Evolutionary conservation across 1,140 invertebrate genomes (phyloP).

Genomic region (Dolichoris vasculosae): DNA sequence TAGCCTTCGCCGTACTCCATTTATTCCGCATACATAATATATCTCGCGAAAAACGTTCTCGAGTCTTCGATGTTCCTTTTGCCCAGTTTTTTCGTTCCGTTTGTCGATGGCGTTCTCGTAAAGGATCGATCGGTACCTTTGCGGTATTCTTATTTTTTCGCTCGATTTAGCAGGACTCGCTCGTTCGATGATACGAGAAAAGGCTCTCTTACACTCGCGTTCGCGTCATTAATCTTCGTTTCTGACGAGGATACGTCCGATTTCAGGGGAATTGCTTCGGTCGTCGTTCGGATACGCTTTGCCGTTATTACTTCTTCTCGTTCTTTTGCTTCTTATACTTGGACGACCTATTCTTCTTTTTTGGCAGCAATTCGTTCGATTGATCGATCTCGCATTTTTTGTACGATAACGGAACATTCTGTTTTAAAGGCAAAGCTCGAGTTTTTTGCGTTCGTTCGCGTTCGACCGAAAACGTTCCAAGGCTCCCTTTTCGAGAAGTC

Average conservation of each 20-base stretch:
- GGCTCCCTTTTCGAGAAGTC: neutral
- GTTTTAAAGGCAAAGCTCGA: neutral
- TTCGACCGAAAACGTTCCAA: neutral
- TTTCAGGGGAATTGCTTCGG: slow-evolving; percentile 25
- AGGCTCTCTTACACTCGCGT: slow-evolving; percentile 47
- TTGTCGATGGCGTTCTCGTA: neutral
- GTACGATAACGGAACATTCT: slow-evolving; percentile 36
- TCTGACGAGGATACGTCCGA: slow-evolving; percentile 45
- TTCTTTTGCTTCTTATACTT: neutral
- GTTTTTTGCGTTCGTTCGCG: slow-evolving; percentile 7
- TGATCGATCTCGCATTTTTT: slow-evolving; percentile 35
- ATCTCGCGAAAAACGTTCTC: slow-evolving; percentile 56
- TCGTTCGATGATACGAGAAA: slow-evolving; percentile 49
- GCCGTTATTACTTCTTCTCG: slow-evolving; percentile 8
- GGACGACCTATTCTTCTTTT: neutral
- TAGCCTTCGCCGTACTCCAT: slow-evolving; percentile 47
- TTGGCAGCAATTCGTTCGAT: neutral
- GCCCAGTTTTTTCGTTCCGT: slow-evolving; percentile 11
- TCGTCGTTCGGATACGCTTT: slow-evolving; percentile 24
- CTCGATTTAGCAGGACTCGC: slow-evolving; percentile 62
- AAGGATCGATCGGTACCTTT: slow-evolving; percentile 22
- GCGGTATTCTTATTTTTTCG: slow-evolving; percentile 65
- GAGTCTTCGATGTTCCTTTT: neutral
- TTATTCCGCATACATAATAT: slow-evolving; percentile 68
- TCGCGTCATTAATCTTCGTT: slow-evolving; percentile 58